Evolutionary conservation across 1,140 invertebrate genomes (phyloP), one percentile per base, ranked within the genome.

Genomic region (Drosophila repletoides): DNA sequence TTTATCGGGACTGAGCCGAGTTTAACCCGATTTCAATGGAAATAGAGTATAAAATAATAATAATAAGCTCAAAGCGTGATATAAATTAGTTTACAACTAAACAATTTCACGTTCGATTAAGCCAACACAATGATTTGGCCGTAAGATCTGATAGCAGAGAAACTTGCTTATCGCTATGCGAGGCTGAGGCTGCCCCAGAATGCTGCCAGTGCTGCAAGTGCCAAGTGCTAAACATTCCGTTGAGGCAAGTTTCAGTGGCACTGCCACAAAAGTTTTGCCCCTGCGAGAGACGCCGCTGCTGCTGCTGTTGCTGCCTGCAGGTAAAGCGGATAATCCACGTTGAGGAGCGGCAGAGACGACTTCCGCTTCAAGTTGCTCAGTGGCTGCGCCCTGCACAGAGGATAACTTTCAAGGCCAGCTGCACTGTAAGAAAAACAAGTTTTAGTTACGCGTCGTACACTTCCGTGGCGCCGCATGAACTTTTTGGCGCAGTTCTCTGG

Each of bases 371-470:
- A 33, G 55, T 48, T 55, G 40, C 34, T 48, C 12, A 29, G 48
- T n/a, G n/a, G n/a, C n/a, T n/a, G n/a, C n/a, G n/a, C n/a, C n/a
- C n/a, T n/a, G n/a, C n/a, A n/a, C n/a, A n/a, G n/a, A n/a, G n/a
- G n/a, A n/a, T n/a, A n/a, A n/a, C n/a, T n/a, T n/a, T n/a, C n/a
- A n/a, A n/a, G n/a, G n/a, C n/a, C n/a, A n/a, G 56, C 56, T 86
- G 71, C 79, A 84, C 52, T 74, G 71, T 41, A 72, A 75, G 80
- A 73, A 86, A 84, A 83, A 84, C 79, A 83, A 84, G 66, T 86
- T 84, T 86, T 70, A 75, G 79, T 68, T 79, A 75, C 74, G 59
- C 74, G 63, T 41, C 72, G 26, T 79, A 80, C 79, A 84, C 74
- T 84, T 84, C 80, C 79, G 75, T 79, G 79, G 80, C 79, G 79